phyloP scores from a whole-genome alignment of 2,113 vertebrate genomes.

The Cyprinus carpio region DNA sequence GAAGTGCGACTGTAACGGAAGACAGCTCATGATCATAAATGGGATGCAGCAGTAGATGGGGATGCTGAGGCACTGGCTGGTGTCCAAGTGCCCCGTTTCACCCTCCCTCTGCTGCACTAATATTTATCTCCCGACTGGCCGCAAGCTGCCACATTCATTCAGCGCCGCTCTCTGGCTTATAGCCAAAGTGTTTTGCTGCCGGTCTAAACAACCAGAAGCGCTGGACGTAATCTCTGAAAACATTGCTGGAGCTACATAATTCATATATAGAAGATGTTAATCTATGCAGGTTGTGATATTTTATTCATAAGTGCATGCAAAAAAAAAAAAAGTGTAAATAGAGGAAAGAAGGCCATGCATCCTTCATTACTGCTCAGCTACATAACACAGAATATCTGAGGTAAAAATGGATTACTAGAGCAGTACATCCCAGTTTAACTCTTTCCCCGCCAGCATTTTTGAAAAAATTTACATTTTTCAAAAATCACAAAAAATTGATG shows the following conservation, averaged over 20 bases:
- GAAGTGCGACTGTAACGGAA: slow-evolving; percentile 55
- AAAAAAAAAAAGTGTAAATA: neutral
- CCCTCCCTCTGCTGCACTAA: slow-evolving; percentile 38
- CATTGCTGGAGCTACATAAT: slow-evolving; percentile 24
- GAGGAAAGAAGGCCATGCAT: neutral
- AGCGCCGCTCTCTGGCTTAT: slow-evolving; percentile 17
- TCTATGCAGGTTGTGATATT: slow-evolving; percentile 30
- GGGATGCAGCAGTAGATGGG: slow-evolving; percentile 58
- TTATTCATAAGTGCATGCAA: slow-evolving; percentile 5
- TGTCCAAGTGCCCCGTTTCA: slow-evolving; percentile 53
- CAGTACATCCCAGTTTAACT: slow-evolving; percentile 35
- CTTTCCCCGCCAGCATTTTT: too few relatives aligned
- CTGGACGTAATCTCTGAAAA: slow-evolving; percentile 28
- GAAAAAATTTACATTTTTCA: too few relatives aligned
- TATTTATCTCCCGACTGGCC: slow-evolving; percentile 41
- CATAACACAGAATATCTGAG: neutral
- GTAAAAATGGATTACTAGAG: slow-evolving; percentile 58
- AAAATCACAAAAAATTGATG: too few relatives aligned
- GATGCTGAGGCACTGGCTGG: slow-evolving; percentile 60
- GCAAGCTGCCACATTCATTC: slow-evolving; percentile 24
- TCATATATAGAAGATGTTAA: slow-evolving; percentile 31
- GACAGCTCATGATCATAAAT: slow-evolving; percentile 55
- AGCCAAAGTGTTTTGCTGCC: slow-evolving; percentile 28
- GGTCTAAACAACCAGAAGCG: slow-evolving; percentile 40
- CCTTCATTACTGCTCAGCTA: neutral